Evolutionary conservation across 2,113 vertebrate genomes (phyloP).

Genomic region (Uropsilus gracilis): DNA sequence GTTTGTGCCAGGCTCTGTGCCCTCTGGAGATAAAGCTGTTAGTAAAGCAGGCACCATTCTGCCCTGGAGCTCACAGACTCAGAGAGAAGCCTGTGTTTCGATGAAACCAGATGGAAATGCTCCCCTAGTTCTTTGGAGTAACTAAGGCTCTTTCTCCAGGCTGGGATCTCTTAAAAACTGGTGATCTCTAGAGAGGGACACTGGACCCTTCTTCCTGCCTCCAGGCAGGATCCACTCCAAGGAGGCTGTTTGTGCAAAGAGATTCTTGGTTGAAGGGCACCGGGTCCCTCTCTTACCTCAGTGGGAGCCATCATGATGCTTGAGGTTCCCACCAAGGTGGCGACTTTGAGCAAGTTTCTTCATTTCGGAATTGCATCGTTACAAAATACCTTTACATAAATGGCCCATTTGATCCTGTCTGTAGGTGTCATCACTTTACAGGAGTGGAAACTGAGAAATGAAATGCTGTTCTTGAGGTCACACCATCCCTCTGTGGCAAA

Average conservation of each 20-base stretch:
- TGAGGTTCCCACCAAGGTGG: background rate
- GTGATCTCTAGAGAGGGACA: background rate
- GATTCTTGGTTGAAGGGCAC: background rate
- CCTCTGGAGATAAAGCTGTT: background rate
- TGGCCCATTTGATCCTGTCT: background rate
- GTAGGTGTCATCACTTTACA: background rate
- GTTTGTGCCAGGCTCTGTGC: background rate
- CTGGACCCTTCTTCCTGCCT: background rate
- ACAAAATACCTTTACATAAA: fast-evolving
- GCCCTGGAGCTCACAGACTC: background rate
- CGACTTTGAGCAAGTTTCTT: background rate
- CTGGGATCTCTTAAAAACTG: background rate
- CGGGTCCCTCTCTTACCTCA: background rate
- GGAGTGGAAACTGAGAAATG: background rate
- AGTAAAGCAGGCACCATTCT: background rate
- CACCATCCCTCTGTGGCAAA: background rate
- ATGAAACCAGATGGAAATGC: background rate
- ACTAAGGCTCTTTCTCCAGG: background rate
- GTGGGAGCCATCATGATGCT: background rate
- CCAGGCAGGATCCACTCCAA: background rate
- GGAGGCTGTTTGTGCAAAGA: background rate
- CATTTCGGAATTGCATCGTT: background rate
- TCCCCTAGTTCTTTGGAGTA: fast-evolving
- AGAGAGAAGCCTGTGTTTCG: background rate
- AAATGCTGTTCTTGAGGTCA: background rate